These are phyloP conservation scores for Neodiprion pinetum DNA, from an alignment of 1,140 invertebrate genomes.

Conservation along the genomic window DNA sequence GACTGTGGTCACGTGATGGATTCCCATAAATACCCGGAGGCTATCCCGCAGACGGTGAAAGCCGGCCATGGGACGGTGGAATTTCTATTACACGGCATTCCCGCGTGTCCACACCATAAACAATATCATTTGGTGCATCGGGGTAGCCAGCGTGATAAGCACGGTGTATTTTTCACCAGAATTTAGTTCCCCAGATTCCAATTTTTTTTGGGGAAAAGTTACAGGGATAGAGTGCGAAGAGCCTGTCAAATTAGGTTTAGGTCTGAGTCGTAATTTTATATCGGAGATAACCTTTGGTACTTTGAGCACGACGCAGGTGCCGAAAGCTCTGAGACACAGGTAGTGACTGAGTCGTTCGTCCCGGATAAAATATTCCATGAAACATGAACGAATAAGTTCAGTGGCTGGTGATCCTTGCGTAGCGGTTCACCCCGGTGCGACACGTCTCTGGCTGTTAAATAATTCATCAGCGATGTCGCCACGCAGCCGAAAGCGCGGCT, in stretches of 20 bases:
- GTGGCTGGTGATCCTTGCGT: too few relatives aligned
- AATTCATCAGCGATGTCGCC: too few relatives aligned
- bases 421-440: too few relatives aligned
- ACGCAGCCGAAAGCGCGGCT: too few relatives aligned
- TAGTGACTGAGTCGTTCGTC: too few relatives aligned
- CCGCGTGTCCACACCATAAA: slow-evolving; percentile 43
- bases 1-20: slow-evolving; percentile 32
- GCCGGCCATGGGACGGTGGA: slow-evolving; percentile 35
- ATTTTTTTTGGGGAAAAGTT: neutral
- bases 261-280: neutral
- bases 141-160: slow-evolving; percentile 36
- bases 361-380: neutral
- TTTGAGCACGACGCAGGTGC: neutral
- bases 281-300: neutral
- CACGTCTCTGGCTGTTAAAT: too few relatives aligned
- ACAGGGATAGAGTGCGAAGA: neutral
- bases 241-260: neutral
- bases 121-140: slow-evolving; percentile 46
- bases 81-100: slow-evolving; percentile 49
- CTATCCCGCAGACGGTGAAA: neutral
- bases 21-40: slow-evolving; percentile 43
- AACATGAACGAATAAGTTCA: neutral
- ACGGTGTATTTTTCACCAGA: too few relatives aligned
- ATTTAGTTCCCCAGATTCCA: neutral
- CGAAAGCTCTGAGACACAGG: neutral